These are phyloP conservation scores for Pollenia griseotomentosa DNA, from an alignment of 2,888 invertebrate genomes.

Conservation along the genomic window DNA sequence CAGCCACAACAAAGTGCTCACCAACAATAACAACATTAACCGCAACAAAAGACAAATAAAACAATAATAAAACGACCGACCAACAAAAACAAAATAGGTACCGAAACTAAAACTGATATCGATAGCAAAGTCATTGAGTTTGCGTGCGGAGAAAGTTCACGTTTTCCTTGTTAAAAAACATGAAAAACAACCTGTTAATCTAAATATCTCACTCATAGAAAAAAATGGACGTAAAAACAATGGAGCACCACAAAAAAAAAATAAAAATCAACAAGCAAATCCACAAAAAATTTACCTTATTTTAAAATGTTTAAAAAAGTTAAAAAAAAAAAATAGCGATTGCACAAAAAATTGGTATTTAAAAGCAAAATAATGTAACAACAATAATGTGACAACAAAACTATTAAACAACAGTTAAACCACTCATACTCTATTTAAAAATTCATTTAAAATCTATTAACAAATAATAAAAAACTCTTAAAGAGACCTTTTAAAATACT, in stretches of 20 bases:
- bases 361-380: constrained; percentile 60
- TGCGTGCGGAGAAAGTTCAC: constrained; percentile 83
- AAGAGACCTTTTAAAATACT: constrained; percentile 27
- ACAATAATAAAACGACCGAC: constrained; percentile 45
- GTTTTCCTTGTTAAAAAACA: constrained; percentile 82
- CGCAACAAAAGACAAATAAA: constrained; percentile 54
- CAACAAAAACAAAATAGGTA: constrained; percentile 47
- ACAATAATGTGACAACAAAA: constrained; percentile 67
- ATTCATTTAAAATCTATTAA: constrained; percentile 16
- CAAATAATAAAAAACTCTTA: neutral
- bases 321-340: neutral
- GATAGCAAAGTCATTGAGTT: constrained; percentile 80
- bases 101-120: constrained; percentile 61
- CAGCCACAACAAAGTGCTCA: constrained; percentile 4
- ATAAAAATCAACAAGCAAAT: neutral
- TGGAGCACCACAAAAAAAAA: constrained; percentile 13
- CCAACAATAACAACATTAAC: constrained; percentile 52
- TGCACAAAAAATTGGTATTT: constrained; percentile 53
- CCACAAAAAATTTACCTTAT: constrained; percentile 33
- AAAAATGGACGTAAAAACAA: constrained; percentile 32
- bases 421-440: constrained; percentile 68
- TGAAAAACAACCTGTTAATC: constrained; percentile 83
- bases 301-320: constrained; percentile 26
- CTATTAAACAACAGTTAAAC: constrained; percentile 53
- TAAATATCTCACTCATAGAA: constrained; percentile 81